phyloP scores from a whole-genome alignment of 2,888 invertebrate species.

The Mactromeris polynyma region DNA sequence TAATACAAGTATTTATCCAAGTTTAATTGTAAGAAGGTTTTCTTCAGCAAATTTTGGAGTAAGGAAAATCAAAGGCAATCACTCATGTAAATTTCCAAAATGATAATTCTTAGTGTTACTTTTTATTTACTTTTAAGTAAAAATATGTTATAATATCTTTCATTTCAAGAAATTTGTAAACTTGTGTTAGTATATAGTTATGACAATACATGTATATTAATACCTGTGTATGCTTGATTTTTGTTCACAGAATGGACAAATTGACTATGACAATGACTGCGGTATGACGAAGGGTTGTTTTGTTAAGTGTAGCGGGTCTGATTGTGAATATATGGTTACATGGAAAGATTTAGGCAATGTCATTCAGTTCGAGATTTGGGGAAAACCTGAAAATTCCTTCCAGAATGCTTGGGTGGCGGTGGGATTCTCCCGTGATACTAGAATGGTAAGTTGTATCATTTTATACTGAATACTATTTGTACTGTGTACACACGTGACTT shows the following conservation, averaged over 20 bases:
- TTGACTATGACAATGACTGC: slow-evolving; percentile 59
- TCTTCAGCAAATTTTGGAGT: too few relatives aligned
- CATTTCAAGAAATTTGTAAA: too few relatives aligned
- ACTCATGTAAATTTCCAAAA: too few relatives aligned
- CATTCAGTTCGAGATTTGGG: slow-evolving; percentile 62
- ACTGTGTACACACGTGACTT: too few relatives aligned
- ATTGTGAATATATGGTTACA: slow-evolving; percentile 66
- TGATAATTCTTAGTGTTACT: too few relatives aligned
- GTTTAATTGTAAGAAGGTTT: too few relatives aligned
- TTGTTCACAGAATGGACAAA: slow-evolving; percentile 42
- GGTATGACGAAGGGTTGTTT: slow-evolving; percentile 68
- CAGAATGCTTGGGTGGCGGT: slow-evolving; percentile 60
- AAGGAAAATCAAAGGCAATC: too few relatives aligned
- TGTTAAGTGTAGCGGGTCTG: slow-evolving; percentile 53
- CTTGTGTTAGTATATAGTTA: too few relatives aligned
- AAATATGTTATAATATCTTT: too few relatives aligned
- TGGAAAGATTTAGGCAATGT: slow-evolving; percentile 55
- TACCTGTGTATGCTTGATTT: neutral
- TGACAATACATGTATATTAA: neutral
- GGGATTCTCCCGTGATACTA: slow-evolving; percentile 64
- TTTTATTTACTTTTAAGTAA: too few relatives aligned
- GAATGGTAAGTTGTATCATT: slow-evolving; percentile 65
- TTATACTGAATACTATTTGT: too few relatives aligned
- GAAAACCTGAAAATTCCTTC: slow-evolving; percentile 36
- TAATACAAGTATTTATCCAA: too few relatives aligned